phyloP scores from a whole-genome alignment of 2,888 invertebrate species.

The Trichogramma dendrolimi region DNA sequence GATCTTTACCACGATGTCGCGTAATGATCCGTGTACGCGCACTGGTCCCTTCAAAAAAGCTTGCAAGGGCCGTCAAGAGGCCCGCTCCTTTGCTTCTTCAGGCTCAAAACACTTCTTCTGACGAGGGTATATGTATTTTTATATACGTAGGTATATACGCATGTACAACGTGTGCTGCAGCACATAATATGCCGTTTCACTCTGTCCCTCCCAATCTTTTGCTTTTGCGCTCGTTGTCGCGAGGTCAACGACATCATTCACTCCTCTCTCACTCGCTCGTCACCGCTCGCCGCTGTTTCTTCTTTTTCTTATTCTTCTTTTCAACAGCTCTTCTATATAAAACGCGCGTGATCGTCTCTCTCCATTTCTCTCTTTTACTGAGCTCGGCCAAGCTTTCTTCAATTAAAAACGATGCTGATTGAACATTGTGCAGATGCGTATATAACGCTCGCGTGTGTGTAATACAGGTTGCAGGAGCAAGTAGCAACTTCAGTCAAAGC shows the following conservation, averaged over 20 bases:
- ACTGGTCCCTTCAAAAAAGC: slow-evolving; percentile 4
- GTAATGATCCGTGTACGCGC: slow-evolving; percentile 27
- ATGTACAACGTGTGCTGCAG: too few relatives aligned
- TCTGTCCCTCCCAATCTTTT: neutral
- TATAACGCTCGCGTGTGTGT: slow-evolving; percentile 23
- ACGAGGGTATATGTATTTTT: neutral
- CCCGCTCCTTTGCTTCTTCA: neutral
- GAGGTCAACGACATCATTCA: slow-evolving; percentile 47
- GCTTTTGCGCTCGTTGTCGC: slow-evolving; percentile 29
- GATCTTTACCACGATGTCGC: slow-evolving; percentile 31
- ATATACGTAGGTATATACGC: neutral
- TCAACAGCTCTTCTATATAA: slow-evolving; percentile 1
- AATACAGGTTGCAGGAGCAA: slow-evolving; percentile 19
- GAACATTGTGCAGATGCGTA: slow-evolving; percentile 34
- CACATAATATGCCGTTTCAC: neutral
- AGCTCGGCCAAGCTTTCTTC: slow-evolving; percentile 36
- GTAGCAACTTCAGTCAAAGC: too few relatives aligned
- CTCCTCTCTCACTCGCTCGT: slow-evolving; percentile 21
- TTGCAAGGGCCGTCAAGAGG: neutral
- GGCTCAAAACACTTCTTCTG: neutral
- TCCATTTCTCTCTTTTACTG: slow-evolving; percentile 14
- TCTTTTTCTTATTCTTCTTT: slow-evolving; percentile 17
- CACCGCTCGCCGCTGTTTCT: neutral
- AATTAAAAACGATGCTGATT: slow-evolving; percentile 44
- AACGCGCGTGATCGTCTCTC: neutral